Conservation (phyloP, 1,140 invertebrate genomes). For the Patella vulgata region DNA sequence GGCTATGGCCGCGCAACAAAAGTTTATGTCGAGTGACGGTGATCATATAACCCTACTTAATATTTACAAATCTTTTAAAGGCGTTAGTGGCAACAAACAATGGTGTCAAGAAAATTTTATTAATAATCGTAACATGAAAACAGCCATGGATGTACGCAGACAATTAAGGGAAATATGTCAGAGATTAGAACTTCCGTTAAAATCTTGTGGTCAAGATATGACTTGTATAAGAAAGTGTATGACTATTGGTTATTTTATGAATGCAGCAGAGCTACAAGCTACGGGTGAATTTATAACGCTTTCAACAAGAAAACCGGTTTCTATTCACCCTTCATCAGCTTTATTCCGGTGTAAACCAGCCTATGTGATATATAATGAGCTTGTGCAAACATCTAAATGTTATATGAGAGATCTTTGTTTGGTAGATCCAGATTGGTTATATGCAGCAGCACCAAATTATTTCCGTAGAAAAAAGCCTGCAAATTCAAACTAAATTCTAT, state of each 20-base stretch:
- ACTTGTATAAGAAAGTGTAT: constrained; percentile 79
- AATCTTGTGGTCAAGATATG: constrained; percentile 80
- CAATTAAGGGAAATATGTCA: constrained; percentile 85
- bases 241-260: constrained; percentile 85
- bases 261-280: constrained; percentile 85
- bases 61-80: constrained; percentile 82
- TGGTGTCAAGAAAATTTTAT: constrained; percentile 94
- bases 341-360: constrained; percentile 79
- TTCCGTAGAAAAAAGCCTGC: constrained; percentile 52
- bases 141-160: constrained; percentile 82
- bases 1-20: constrained; percentile 73
- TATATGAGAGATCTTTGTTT: constrained; percentile 78
- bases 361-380: constrained; percentile 88
- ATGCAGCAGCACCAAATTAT: constrained; percentile 68
- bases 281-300: constrained; percentile 80
- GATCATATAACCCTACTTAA: constrained; percentile 94
- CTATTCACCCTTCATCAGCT: constrained; percentile 86
- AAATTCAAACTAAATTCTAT: no score
- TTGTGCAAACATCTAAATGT: constrained; percentile 84
- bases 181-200: constrained; percentile 74
- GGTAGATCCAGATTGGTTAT: constrained; percentile 79
- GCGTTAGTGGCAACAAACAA: constrained; percentile 78
- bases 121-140: constrained; percentile 84
- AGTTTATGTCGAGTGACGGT: constrained; percentile 87
- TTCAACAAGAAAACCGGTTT: constrained; percentile 74